Base-by-base conservation (phyloP, 2,888 invertebrate species). In the Rhingia rostrata region DNA sequence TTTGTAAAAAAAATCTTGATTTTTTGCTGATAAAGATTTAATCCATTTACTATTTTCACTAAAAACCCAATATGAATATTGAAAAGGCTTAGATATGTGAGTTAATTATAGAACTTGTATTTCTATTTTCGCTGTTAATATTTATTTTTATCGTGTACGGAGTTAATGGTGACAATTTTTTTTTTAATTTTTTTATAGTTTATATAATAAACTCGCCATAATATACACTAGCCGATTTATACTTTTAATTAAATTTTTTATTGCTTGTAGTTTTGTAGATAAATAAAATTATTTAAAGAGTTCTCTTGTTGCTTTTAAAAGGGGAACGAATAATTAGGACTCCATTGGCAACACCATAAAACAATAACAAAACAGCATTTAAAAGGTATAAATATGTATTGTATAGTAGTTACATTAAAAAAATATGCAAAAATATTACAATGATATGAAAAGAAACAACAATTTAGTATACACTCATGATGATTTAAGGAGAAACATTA, bases 381-480 rank as follows among this genome's bases (percentile, higher is more conserved):
- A 51, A 79, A 73, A 67, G 63, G 72, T 82, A 22, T 22, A 22
- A 22, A 22, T 22, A 79, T 78, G 54, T 61, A 83, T 63, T 78
- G 54, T 61, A 83, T 63, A 63, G 33, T 63, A 67, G 83, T 83
- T 67, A 78, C 53, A 77, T 47, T 54, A 78, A 83, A 37, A 69
- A 66, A 49, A 60, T 41, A 75, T 78, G 63, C 33, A 83, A 47
- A 22, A 72, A 79, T 69, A 79, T 74, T 74, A 32, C 73, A 64
- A 64, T 58, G 64, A 77, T 47, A 22, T 2, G 2, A 22, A 22
- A 22, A 39, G 54, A 56, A 49, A 39, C 35, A 63, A 77, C 72
- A 82, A 74, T 79, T 67, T 73, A 83, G 79, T 83, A 83, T 83
- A 83, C 79, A 83, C 22, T 22, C 83, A 73, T 67, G 43, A 67